Conservation (phyloP, 2,888 invertebrate genomes). For the Dione juno region DNA sequence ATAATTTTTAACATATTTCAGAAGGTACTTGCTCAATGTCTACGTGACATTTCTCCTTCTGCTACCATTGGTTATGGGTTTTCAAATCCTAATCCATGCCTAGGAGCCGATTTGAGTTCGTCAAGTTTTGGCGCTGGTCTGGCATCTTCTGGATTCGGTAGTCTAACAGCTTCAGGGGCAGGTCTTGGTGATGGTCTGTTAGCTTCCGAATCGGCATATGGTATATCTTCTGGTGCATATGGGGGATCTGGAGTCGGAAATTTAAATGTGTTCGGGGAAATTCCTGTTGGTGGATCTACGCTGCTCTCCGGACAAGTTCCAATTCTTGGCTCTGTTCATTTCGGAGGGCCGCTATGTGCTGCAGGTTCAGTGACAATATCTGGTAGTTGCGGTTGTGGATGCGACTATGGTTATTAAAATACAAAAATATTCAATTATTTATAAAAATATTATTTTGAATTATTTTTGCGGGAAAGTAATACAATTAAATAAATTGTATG, state of each 20-base stretch:
- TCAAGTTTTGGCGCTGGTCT: neutral
- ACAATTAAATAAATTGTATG: neutral
- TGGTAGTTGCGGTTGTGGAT: conserved; percentile 49
- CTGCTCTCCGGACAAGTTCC: conserved; percentile 49
- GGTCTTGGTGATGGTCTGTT: conserved; percentile 19
- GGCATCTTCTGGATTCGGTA: neutral
- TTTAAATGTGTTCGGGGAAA: conserved; percentile 53
- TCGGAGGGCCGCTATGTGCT: conserved; percentile 48
- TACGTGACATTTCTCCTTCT: neutral
- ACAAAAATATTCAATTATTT: neutral
- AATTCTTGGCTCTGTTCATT: conserved; percentile 50
- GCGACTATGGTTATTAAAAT: conserved; percentile 22
- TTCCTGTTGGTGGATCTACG: conserved; percentile 56
- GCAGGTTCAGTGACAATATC: conserved; percentile 49
- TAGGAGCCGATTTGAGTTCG: neutral
- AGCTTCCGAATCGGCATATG: conserved; percentile 12
- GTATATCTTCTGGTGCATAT: conserved; percentile 41
- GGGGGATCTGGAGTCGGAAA: conserved; percentile 53
- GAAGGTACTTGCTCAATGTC: neutral
- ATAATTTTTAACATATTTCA: neutral
- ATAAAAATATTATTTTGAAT: neutral
- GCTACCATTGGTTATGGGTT: neutral
- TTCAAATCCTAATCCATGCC: neutral
- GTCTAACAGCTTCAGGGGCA: neutral
- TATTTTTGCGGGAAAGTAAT: no score